These are phyloP conservation scores for Acronicta leporina DNA, from an alignment of 2,888 invertebrate species.

Conservation along the genomic window DNA sequence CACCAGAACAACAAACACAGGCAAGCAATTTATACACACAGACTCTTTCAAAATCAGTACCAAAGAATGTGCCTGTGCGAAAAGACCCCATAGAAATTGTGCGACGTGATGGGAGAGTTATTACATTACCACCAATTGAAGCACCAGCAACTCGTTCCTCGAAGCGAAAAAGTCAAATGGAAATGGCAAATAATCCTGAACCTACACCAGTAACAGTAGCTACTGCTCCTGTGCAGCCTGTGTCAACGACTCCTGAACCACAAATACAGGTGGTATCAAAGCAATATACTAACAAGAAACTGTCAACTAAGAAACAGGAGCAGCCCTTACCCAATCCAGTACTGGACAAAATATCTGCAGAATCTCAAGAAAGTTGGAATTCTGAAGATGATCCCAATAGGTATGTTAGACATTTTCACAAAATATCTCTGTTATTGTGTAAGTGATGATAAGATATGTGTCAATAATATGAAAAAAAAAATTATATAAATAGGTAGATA, in stretches of 20 bases:
- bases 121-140: conserved; percentile 94
- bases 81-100: conserved; percentile 93
- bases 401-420: conserved; percentile 64
- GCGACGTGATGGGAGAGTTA: conserved; percentile 92
- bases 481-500: no score
- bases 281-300: conserved; percentile 80
- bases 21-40: conserved; percentile 67
- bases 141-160: conserved; percentile 94
- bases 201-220: conserved; percentile 24
- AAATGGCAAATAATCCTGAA: conserved; percentile 59
- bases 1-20: conserved; percentile 60
- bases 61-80: conserved; percentile 65
- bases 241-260: conserved; percentile 71
- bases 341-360: conserved; percentile 82
- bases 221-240: conserved; percentile 62
- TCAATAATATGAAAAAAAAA: no score
- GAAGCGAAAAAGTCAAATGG: conserved; percentile 89
- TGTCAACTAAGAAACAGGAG: conserved; percentile 73
- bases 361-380: conserved; percentile 91
- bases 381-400: conserved; percentile 98
- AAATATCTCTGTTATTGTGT: background rate
- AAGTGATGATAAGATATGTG: no score
- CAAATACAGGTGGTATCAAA: conserved; percentile 71
- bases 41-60: conserved; percentile 70
- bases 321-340: conserved; percentile 56